These are phyloP conservation scores for Labeo calbasu DNA, from an alignment of 2,797 vertebrate genomes.

Conservation along the genomic window DNA sequence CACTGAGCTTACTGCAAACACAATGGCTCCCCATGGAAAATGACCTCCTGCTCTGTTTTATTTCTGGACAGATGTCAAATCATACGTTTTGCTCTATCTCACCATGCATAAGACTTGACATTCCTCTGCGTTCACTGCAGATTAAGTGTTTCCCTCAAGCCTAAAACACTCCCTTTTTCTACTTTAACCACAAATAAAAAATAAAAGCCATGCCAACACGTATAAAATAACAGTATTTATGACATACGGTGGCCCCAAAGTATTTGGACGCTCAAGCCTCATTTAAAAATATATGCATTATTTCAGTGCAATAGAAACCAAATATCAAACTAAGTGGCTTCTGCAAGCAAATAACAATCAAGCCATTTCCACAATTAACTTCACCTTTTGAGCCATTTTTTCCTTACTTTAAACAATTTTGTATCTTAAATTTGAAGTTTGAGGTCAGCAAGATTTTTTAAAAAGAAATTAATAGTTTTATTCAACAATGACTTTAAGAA, in stretches of 20 bases:
- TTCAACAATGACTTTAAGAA: no score
- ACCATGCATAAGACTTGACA: conserved; percentile 13
- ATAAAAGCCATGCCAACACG: conserved; percentile 12
- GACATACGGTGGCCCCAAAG: conserved; percentile 13
- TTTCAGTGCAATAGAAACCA: background rate
- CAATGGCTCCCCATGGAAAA: conserved; percentile 28
- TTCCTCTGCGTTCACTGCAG: background rate
- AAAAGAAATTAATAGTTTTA: no score
- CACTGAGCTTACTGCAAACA: conserved; percentile 29
- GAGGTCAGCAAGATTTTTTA: no score
- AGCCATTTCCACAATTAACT: background rate
- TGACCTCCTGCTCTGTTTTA: conserved; percentile 8
- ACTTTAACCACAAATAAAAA: background rate
- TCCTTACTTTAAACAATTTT: background rate
- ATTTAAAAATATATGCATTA: background rate
- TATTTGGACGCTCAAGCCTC: background rate
- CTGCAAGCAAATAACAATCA: background rate
- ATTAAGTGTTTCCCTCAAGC: conserved; percentile 39
- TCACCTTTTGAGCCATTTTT: background rate
- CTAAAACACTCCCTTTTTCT: conserved; percentile 3
- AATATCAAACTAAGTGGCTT: background rate
- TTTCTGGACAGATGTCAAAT: conserved; percentile 36
- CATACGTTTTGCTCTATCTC: conserved; percentile 6
- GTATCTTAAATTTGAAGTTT: no score
- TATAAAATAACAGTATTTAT: conserved; percentile 20